These are phyloP conservation scores for Flabesymbios commensalis DNA, from an alignment of 2,888 invertebrate genomes.

Conservation along the genomic window DNA sequence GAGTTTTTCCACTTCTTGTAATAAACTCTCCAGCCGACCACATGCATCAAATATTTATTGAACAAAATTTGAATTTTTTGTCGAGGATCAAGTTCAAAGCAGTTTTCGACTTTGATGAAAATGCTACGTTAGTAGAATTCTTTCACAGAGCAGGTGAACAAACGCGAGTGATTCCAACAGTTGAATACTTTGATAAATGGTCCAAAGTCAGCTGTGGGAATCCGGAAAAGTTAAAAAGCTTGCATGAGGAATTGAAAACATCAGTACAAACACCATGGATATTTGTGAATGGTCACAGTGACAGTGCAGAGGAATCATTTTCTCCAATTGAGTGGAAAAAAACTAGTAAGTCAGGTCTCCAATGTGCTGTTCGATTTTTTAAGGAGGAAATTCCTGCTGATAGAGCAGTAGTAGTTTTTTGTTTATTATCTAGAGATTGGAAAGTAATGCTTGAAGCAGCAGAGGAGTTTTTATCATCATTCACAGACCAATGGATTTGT, in stretches of 20 bases:
- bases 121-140: constrained; percentile 7
- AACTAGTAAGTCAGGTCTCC: constrained; percentile 38
- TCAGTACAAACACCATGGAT: constrained; percentile 37
- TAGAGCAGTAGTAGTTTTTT: constrained; percentile 38
- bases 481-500: constrained; percentile 40
- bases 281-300: constrained; percentile 41
- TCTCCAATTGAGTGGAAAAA: constrained; percentile 36
- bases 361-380: constrained; percentile 37
- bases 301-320: constrained; percentile 20
- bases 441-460: constrained; percentile 37
- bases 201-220: not conserved
- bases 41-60: not conserved
- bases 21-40: not conserved
- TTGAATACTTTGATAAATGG: constrained; percentile 6
- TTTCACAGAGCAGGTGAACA: constrained; percentile 5
- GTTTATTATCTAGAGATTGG: constrained; percentile 38
- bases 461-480: constrained; percentile 37
- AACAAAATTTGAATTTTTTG: constrained; percentile 16
- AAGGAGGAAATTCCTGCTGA: constrained; percentile 33
- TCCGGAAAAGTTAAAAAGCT: constrained; percentile 16
- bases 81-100: constrained; percentile 18
- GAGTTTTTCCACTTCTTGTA: constrained; percentile 5
- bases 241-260: constrained; percentile 31
- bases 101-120: constrained; percentile 22
- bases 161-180: constrained; percentile 2